Evolutionary conservation across 2,797 vertebrate genomes (phyloP), one percentile per base, ranked within the genome.

Genomic region (Takifugu ocellatus): DNA sequence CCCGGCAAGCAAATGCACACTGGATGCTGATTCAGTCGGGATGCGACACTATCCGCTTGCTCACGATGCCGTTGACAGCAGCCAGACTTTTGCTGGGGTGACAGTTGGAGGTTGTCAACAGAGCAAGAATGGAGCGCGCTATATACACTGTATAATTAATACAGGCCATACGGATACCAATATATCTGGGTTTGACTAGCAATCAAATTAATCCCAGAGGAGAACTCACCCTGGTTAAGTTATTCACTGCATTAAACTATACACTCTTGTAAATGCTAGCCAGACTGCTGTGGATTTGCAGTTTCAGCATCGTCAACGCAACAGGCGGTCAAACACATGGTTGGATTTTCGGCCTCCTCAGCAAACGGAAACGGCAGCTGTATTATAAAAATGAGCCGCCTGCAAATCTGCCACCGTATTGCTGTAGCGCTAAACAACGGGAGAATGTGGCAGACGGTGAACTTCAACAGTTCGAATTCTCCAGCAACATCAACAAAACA

Each of bases 321-420:
- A 54, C 72, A 53, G 72, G 51, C 63, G 56, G 60, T 49, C 45
- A 31, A 67, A 67, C 59, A 53, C 62, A 72, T 57, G 46, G 66
- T 50, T 58, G 56, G 70, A 61, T 64, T 65, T 14, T 24, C 57
- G 39, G 76, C 66, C 55, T 67, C 49, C 33, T 12, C 51, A 64
- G 57, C 27, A 26, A 80, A 84, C 82, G 62, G 57, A 72, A 72
- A 84, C 84, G 76, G 64, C 85, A 82, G 86, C 75, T 84, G 81
- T 33, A 33, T 44, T 42, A 54, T 64, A 73, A 59, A 50, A 48
- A 44, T 46, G 65, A 71, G 51, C 58, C 51, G 61, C 74, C 71
- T 58, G 21, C 57, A 63, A 75, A 71, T 25, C 71, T 49, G 69
- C 69, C 64, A 58, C 26, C 33, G 68, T 79, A 75, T 42, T 42